Percentiles rank a stretch among this genome's conserved stretches.
Conservation (phyloP, 2,797 vertebrate species). For the Pelodytes ibericus region DNA sequence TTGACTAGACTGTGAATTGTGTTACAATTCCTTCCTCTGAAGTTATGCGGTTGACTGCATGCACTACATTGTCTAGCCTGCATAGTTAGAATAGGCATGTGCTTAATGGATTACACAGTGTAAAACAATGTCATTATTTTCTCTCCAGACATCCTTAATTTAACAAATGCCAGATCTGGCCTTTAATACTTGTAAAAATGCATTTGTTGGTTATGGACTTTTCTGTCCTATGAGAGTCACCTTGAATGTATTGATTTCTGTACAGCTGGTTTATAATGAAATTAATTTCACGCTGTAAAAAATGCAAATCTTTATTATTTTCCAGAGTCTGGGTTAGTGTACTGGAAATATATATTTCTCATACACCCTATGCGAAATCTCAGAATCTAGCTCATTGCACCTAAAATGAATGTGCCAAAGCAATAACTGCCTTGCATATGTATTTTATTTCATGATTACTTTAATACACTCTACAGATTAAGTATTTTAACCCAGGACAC, state of each 20-base stretch:
- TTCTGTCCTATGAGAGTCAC: neutral
- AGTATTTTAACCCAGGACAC: too few species aligned
- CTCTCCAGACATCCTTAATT: constrained; percentile 1
- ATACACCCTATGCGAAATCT: too few species aligned
- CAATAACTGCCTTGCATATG: too few species aligned
- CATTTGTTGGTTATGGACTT: neutral
- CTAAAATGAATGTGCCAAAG: too few species aligned
- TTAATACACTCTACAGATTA: too few species aligned
- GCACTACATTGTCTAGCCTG: constrained; percentile 12
- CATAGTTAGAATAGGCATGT: constrained; percentile 2
- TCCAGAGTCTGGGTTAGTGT: too few species aligned
- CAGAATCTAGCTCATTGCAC: too few species aligned
- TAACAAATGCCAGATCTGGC: constrained; percentile 24
- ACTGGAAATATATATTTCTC: too few species aligned
- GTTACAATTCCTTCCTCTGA: constrained; percentile 11
- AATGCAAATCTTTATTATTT: neutral
- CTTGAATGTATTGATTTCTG: neutral
- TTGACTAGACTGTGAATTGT: constrained; percentile 25
- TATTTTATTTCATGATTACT: too few species aligned
- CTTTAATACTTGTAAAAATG: constrained; percentile 16
- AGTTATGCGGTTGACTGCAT: constrained; percentile 21
- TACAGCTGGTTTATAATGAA: neutral
- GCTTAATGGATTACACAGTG: constrained; percentile 14
- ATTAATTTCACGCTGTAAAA: neutral
- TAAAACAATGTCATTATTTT: constrained; percentile 31